Evolutionary conservation across 2,888 invertebrate species (phyloP).

Genomic region (Papilio elwesi): DNA sequence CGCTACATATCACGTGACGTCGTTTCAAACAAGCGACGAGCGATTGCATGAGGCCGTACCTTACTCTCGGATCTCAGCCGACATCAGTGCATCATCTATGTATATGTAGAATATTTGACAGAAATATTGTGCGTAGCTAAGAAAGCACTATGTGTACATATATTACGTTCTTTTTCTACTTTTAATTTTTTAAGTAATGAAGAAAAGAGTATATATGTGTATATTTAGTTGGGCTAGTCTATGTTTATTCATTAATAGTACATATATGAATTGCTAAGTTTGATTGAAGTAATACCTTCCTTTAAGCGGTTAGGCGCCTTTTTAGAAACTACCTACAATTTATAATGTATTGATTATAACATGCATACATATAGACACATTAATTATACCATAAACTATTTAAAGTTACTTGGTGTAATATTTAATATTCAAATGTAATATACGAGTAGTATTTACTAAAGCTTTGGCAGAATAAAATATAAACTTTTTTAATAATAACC

Average conservation of each 20-base stretch:
- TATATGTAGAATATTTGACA: slow-evolving; percentile 46
- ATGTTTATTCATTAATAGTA: slow-evolving; percentile 33
- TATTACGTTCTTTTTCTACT: slow-evolving; percentile 24
- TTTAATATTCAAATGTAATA: neutral
- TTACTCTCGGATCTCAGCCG: slow-evolving; percentile 39
- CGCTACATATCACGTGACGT: no score
- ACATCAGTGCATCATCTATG: slow-evolving; percentile 56
- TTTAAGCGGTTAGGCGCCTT: slow-evolving; percentile 36
- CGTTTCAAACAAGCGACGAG: no score
- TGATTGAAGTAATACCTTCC: slow-evolving; percentile 19
- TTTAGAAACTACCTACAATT: slow-evolving; percentile 36
- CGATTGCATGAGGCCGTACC: neutral
- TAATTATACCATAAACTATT: slow-evolving; percentile 31
- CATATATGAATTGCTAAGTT: slow-evolving; percentile 23
- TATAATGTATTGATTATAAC: slow-evolving; percentile 50
- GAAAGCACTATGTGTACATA: slow-evolving; percentile 35
- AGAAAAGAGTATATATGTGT: slow-evolving; percentile 23
- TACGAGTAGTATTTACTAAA: neutral
- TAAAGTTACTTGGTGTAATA: neutral
- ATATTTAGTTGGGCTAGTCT: slow-evolving; percentile 26
- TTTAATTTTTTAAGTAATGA: slow-evolving; percentile 23
- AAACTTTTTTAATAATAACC: slow-evolving; percentile 20
- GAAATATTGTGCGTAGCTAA: slow-evolving; percentile 57
- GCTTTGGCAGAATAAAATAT: slow-evolving; percentile 8
- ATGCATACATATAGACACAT: slow-evolving; percentile 46